phyloP scores from a whole-genome alignment of 1,140 invertebrate species.

The Trypoxylus dichotomus region DNA sequence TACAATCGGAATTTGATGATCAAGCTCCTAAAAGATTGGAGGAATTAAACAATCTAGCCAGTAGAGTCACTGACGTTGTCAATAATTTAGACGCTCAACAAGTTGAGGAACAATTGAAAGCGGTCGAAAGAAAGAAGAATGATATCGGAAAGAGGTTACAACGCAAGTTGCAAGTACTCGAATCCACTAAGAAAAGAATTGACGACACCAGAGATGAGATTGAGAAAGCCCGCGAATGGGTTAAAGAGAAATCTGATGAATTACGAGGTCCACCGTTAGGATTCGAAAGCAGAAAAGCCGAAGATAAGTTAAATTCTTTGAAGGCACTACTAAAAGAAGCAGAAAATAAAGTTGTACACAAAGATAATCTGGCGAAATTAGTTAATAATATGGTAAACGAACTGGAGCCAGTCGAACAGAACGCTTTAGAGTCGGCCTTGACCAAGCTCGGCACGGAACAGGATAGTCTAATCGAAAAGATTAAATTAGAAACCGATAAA shows the following conservation, averaged over 20 bases:
- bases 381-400: conserved; percentile 82
- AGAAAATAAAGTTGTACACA: conserved; percentile 78
- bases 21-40: conserved; percentile 68
- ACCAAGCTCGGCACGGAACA: conserved; percentile 69
- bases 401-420: conserved; percentile 77
- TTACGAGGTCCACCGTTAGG: conserved; percentile 70
- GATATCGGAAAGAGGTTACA: conserved; percentile 83
- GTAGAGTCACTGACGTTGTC: conserved; percentile 74
- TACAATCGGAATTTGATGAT: conserved; percentile 69
- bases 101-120: conserved; percentile 86
- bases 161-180: conserved; percentile 78
- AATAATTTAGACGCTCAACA: conserved; percentile 87
- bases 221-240: conserved; percentile 76
- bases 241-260: conserved; percentile 72
- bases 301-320: conserved; percentile 69
- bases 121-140: conserved; percentile 66
- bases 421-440: conserved; percentile 69
- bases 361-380: conserved; percentile 80
- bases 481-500: conserved; percentile 73
- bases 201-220: conserved; percentile 75
- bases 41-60: conserved; percentile 67
- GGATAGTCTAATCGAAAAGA: conserved; percentile 68
- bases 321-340: conserved; percentile 80
- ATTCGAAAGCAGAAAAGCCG: conserved; percentile 72
- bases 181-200: conserved; percentile 78